Base-by-base conservation (phyloP, 2,888 invertebrate genomes). In the Leptinotarsa tumamoca region DNA sequence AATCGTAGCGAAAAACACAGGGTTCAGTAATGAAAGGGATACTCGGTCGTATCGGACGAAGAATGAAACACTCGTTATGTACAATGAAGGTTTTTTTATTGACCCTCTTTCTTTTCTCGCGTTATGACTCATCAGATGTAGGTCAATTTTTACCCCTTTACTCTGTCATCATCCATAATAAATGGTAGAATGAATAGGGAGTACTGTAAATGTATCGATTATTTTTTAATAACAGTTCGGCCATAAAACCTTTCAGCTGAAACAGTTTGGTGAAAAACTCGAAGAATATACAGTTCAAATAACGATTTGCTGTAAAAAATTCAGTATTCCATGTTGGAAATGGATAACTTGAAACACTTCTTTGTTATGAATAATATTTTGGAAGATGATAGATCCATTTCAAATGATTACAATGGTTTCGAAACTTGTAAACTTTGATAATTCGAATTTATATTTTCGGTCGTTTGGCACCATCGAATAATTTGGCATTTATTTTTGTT, bases 141-240 rank as follows among this genome's bases (percentile, higher is more conserved):
- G 84, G 84, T 84, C 84, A 84, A 83, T 83, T 82, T 83, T 78
- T 78, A 82, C 80, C 83, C 83, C 80, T 83, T 79, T 77, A 78
- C 77, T 83, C 80, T 80, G 81, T 84, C 83, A 82, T 83, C 80
- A 74, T 81, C 71, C 73, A 79, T 78, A 80, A 80, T 78, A 67
- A 78, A 78, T 78, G 72, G n/a, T 72, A 68, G 68, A 54, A 67
- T 50, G 68, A 73, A 66, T 66, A 67, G 72, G 52, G 71, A 71
- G 67, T 78, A 69, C 33, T 73, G 50, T 73, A 67, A 67, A 70
- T 66, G 50, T 75, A 75, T 77, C 63, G 74, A 77, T 71, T 72
- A 61, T 72, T 77, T 74, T 74, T 74, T 58, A 68, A 73, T 73
- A 17, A 66, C 56, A 51, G 52, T 66, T 67, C 56, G 33, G 10